phyloP scores from a whole-genome alignment of 2,113 vertebrate genomes.

The Synodontis membranacea region DNA sequence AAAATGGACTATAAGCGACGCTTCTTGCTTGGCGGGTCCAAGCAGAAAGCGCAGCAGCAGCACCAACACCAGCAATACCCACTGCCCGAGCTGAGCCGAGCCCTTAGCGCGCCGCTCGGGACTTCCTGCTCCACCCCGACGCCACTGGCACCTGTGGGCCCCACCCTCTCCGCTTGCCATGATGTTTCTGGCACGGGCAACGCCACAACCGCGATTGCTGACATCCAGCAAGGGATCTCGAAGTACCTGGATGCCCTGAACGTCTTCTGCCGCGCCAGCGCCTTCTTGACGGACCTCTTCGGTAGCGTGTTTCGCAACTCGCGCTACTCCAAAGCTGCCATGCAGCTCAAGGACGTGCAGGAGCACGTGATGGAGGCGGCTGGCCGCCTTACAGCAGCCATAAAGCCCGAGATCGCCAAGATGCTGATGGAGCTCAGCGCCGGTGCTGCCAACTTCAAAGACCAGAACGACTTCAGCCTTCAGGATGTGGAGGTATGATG shows the following conservation, averaged over 20 bases:
- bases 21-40: slow-evolving; percentile 99
- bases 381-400: slow-evolving; percentile 94
- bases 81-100: slow-evolving; percentile 92
- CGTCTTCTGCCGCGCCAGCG: slow-evolving; percentile 95
- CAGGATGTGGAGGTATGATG: slow-evolving; percentile 92
- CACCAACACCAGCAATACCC: slow-evolving; percentile 86
- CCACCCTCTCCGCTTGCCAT: slow-evolving; percentile 70
- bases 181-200: slow-evolving; percentile 69
- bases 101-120: slow-evolving; percentile 87
- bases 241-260: slow-evolving; percentile 98
- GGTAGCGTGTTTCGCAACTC: slow-evolving; percentile 96
- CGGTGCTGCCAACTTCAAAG: slow-evolving; percentile 93
- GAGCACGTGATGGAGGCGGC: slow-evolving; percentile 99
- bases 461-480: slow-evolving; percentile 97
- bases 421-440: slow-evolving; percentile 99
- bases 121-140: slow-evolving; percentile 78
- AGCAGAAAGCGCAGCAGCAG: slow-evolving; percentile 97
- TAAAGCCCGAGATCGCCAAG: slow-evolving; percentile 99
- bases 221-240: slow-evolving; percentile 99
- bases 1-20: slow-evolving; percentile 99
- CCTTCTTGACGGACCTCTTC: slow-evolving; percentile 97
- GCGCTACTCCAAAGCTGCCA: slow-evolving; percentile 97
- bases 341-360: slow-evolving; percentile 99
- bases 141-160: slow-evolving; percentile 65
- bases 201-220: slow-evolving; percentile 86